These are phyloP conservation scores for Drosophila histrio DNA, from an alignment of 2,888 invertebrate species.

Conservation along the genomic window DNA sequence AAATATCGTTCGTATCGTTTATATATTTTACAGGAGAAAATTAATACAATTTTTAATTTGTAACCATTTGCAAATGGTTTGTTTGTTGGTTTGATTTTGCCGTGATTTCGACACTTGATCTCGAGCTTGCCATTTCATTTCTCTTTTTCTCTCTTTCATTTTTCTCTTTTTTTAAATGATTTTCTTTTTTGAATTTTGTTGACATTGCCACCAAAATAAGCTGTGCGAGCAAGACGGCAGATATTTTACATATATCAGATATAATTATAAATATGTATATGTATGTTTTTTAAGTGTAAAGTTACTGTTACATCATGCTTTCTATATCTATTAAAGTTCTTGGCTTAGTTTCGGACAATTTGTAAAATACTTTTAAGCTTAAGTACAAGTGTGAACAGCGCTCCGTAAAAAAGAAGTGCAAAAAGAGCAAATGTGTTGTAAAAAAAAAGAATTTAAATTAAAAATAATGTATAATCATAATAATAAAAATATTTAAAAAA, in stretches of 20 bases:
- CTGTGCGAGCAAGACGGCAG: conserved; percentile 29
- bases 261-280: conserved; percentile 5
- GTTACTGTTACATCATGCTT: background rate
- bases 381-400: conserved; percentile 47
- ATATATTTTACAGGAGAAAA: conserved; percentile 6
- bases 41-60: background rate
- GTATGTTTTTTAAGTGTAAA: conserved; percentile 1
- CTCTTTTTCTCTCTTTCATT: background rate
- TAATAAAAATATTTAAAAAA: conserved; percentile 1
- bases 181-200: background rate
- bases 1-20: background rate
- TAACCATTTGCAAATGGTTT: background rate
- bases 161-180: background rate
- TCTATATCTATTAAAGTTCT: conserved; percentile 45
- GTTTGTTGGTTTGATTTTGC: background rate
- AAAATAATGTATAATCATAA: background rate
- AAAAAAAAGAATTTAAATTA: background rate
- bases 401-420: conserved; percentile 11
- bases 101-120: background rate
- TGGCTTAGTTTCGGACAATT: conserved; percentile 46
- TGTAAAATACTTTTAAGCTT: conserved; percentile 42
- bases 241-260: conserved; percentile 4
- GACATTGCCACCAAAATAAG: conserved; percentile 36
- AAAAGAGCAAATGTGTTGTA: background rate
- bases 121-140: background rate